phyloP scores from a whole-genome alignment of 1,140 invertebrate species.

The Dendrolimus punctatus region DNA sequence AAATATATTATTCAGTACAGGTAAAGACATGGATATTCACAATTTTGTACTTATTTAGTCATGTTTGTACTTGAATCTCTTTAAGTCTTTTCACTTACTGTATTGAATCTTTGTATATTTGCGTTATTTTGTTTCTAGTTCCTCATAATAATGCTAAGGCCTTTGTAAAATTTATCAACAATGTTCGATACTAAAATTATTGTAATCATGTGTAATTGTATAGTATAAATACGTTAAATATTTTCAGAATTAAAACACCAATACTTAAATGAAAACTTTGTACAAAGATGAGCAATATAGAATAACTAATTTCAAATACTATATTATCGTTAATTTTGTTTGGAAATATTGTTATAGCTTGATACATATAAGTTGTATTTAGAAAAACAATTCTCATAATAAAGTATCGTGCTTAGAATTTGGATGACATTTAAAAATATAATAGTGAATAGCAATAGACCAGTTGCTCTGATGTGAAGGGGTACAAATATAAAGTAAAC shows the following conservation, averaged over 20 bases:
- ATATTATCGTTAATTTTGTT: slow-evolving; percentile 52
- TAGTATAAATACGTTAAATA: slow-evolving; percentile 46
- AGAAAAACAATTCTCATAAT: slow-evolving; percentile 24
- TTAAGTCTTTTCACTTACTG: slow-evolving; percentile 15
- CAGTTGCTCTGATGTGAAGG: slow-evolving; percentile 66
- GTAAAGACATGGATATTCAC: slow-evolving; percentile 38
- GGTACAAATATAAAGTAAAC: slow-evolving; percentile 61
- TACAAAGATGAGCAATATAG: slow-evolving; percentile 71
- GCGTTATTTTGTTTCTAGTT: slow-evolving; percentile 51
- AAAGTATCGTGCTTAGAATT: slow-evolving; percentile 25
- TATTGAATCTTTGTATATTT: slow-evolving; percentile 13
- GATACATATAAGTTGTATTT: slow-evolving; percentile 47
- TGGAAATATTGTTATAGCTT: slow-evolving; percentile 52
- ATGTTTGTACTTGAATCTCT: slow-evolving; percentile 27
- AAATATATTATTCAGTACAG: slow-evolving; percentile 49
- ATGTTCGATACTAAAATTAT: slow-evolving; percentile 31
- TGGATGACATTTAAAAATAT: slow-evolving; percentile 20
- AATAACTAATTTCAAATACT: slow-evolving; percentile 56
- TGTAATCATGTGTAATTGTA: slow-evolving; percentile 52
- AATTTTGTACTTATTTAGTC: slow-evolving; percentile 63
- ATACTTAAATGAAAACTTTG: slow-evolving; percentile 65
- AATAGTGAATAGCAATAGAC: slow-evolving; percentile 31
- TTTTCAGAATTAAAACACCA: slow-evolving; percentile 66
- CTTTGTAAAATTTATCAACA: slow-evolving; percentile 37
- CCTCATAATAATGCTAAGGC: slow-evolving; percentile 46